phyloP scores from a whole-genome alignment of 2,113 vertebrate species.

The Zootoca vivipara region DNA sequence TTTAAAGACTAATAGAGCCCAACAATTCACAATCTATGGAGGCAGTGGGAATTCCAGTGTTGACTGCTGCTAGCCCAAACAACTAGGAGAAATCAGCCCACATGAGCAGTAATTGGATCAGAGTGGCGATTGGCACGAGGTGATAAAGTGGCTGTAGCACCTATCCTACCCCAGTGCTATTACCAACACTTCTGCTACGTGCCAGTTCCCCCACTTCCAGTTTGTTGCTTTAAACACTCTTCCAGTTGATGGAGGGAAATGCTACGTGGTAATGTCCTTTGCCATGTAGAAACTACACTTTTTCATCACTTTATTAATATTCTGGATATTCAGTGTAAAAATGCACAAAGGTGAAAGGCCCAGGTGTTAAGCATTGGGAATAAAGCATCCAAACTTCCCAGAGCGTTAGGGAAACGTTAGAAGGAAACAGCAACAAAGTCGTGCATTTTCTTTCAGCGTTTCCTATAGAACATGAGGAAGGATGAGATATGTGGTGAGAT shows the following conservation, averaged over 20 bases:
- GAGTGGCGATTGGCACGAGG: neutral
- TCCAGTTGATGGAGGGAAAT: neutral
- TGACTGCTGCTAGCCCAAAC: neutral
- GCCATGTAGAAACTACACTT: neutral
- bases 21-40: neutral
- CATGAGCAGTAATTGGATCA: neutral
- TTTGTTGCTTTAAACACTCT: neutral
- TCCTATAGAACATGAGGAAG: neutral
- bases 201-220: neutral
- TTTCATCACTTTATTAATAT: neutral
- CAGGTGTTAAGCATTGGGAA: neutral
- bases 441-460: neutral
- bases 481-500: neutral
- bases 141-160: neutral
- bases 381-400: neutral
- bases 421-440: neutral
- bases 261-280: neutral
- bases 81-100: neutral
- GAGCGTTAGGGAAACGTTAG: neutral
- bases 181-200: neutral
- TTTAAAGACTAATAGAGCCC: neutral
- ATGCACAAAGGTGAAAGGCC: accelerated
- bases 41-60: neutral
- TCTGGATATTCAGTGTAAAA: neutral
- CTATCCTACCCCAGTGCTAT: neutral